A percentile compares a stretch with the other conserved stretches of the same genome.
Conservation (phyloP, 1,140 invertebrate genomes). For the Sogatella furcifera region DNA sequence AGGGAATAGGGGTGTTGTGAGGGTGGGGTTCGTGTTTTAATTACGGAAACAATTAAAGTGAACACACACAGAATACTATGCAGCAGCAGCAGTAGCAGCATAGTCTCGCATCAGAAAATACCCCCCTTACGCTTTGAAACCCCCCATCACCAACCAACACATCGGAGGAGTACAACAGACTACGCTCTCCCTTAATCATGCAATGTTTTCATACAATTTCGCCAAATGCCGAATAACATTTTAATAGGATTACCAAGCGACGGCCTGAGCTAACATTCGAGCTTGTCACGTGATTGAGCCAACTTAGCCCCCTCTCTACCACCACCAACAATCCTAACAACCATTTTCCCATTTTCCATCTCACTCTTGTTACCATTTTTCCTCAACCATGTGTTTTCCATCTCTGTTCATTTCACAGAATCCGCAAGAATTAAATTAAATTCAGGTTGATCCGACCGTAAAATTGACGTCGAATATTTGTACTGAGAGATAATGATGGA, state of each 20-base stretch:
- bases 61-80: neutral
- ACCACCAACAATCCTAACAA: too few species aligned
- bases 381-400: too few species aligned
- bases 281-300: neutral
- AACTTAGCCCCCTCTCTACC: neutral
- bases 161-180: too few species aligned
- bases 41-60: slow-evolving; percentile 1
- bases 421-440: too few species aligned
- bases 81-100: neutral
- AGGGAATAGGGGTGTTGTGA: neutral
- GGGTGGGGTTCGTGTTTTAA: neutral
- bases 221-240: slow-evolving; percentile 3
- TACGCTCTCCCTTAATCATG: neutral
- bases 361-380: too few species aligned
- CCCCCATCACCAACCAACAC: neutral
- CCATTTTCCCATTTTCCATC: too few species aligned
- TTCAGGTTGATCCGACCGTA: too few species aligned
- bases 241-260: neutral
- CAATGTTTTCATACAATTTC: slow-evolving; percentile 3
- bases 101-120: neutral
- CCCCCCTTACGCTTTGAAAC: neutral
- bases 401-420: too few species aligned
- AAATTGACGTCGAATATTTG: too few species aligned
- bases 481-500: too few species aligned
- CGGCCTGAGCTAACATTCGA: neutral